These are phyloP conservation scores for Candidula unifasciata DNA, from an alignment of 2,888 invertebrate species.

Conservation along the genomic window DNA sequence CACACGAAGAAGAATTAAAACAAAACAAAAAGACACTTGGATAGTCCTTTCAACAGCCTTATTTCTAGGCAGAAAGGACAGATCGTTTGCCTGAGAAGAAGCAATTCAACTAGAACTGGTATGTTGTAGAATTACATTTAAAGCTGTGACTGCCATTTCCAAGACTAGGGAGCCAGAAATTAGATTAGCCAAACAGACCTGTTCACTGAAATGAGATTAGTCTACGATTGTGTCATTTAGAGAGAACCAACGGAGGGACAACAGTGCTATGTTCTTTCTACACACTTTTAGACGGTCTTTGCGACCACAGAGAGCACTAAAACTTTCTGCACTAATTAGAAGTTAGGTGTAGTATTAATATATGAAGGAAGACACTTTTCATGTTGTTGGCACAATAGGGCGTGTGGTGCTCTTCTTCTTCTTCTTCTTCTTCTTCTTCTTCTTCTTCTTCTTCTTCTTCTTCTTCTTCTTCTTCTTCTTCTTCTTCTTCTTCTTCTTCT, in stretches of 20 bases:
- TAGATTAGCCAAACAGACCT: not conserved
- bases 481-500: not conserved
- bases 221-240: not conserved
- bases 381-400: too few species aligned
- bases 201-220: not conserved
- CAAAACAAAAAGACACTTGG: not conserved
- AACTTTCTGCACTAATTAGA: too few species aligned
- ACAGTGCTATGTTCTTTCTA: not conserved
- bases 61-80: not conserved
- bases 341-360: too few species aligned
- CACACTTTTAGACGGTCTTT: not conserved
- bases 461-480: not conserved
- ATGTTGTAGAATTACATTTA: not conserved
- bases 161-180: not conserved
- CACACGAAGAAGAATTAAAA: too few species aligned
- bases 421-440: constrained; percentile 5
- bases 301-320: too few species aligned
- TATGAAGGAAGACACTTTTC: too few species aligned
- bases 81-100: not conserved
- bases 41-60: not conserved
- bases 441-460: not conserved
- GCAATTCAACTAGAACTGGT: too few species aligned
- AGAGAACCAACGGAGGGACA: not conserved
- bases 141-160: not conserved
- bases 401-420: constrained; percentile 10